Evolutionary conservation across 1,140 invertebrate genomes (phyloP).

Genomic region (Gonatopus flavifemur): DNA sequence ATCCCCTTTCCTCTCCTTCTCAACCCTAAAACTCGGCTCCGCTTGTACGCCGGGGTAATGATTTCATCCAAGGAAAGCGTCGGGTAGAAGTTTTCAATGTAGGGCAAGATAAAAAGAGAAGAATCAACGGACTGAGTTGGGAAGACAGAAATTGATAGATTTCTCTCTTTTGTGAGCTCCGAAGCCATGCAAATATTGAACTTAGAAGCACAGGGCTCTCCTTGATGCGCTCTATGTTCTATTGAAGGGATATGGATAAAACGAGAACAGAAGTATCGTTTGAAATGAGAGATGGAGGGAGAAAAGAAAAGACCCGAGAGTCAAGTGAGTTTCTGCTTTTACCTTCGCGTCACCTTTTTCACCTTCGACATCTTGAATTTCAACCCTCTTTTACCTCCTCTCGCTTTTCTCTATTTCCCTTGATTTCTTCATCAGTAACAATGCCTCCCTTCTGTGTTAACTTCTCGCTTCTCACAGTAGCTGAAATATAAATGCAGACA

Average conservation of each 20-base stretch:
- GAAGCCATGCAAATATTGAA: constrained; percentile 41
- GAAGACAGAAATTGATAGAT: constrained; percentile 55
- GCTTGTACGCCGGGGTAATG: constrained; percentile 42
- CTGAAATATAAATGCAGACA: too few species aligned
- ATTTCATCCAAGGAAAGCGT: constrained; percentile 42
- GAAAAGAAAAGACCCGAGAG: constrained; percentile 15
- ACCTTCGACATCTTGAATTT: constrained; percentile 22
- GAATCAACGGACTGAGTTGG: constrained; percentile 14
- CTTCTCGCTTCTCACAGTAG: too few species aligned
- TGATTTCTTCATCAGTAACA: constrained; percentile 6
- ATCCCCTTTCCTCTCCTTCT: constrained; percentile 13
- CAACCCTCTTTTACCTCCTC: background rate
- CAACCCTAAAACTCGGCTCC: constrained; percentile 17
- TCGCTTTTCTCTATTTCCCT: constrained; percentile 2
- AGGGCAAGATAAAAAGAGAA: background rate
- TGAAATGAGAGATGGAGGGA: background rate
- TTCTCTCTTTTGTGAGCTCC: constrained; percentile 43
- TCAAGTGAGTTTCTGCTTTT: constrained; percentile 29
- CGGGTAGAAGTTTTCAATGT: background rate
- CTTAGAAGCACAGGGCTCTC: constrained; percentile 35
- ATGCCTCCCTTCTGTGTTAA: background rate
- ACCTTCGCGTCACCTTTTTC: constrained; percentile 28
- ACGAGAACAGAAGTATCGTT: background rate
- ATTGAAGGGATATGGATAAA: constrained; percentile 10
- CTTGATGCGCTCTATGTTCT: constrained; percentile 31